Conservation (phyloP, 2,113 vertebrate genomes). For the Menura novaehollandiae region DNA sequence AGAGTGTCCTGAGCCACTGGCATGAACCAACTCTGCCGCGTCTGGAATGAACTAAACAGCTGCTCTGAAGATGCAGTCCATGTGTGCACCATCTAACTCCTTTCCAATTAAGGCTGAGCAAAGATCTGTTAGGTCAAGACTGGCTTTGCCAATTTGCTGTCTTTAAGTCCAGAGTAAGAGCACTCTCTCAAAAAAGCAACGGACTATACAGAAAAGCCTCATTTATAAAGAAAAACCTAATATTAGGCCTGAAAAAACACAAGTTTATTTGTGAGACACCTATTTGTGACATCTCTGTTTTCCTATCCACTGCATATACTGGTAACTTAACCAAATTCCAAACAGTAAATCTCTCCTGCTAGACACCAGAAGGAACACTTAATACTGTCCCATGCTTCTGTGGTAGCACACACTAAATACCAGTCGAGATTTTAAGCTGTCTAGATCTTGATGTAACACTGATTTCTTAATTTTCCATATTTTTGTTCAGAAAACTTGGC, state of each 20-base stretch:
- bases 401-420: neutral
- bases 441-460: neutral
- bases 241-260: neutral
- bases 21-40: neutral
- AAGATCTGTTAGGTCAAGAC: neutral
- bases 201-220: neutral
- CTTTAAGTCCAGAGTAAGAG: neutral
- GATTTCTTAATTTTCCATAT: neutral
- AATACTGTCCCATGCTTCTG: neutral
- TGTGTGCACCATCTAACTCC: neutral
- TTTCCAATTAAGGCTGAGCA: neutral
- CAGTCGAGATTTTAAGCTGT: neutral
- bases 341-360: neutral
- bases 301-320: neutral
- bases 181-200: neutral
- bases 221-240: neutral
- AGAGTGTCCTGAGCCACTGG: neutral
- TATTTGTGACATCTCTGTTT: neutral
- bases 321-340: neutral
- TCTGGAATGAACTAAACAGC: neutral
- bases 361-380: neutral
- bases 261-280: neutral
- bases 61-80: neutral
- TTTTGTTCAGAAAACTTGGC: neutral
- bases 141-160: neutral